Evolutionary conservation across 64 coral and sea anemone genomes (phyloP).

Genomic region (Orbicella faveolata): DNA sequence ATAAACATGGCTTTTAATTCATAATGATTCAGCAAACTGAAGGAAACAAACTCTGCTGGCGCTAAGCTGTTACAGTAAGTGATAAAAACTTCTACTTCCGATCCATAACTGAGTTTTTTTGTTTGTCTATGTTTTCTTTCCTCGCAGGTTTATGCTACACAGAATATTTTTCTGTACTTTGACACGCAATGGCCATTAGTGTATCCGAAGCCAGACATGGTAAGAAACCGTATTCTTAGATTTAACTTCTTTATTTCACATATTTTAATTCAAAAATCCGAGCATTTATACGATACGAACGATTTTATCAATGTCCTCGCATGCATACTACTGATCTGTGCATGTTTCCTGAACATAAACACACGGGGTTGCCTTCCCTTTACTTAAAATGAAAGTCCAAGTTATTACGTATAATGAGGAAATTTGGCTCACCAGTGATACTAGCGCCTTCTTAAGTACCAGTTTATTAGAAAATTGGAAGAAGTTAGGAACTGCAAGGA

Average conservation of each 20-base stretch:
- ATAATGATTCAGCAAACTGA: slow-evolving; percentile 15
- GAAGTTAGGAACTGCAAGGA: no score
- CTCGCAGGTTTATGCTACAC: slow-evolving; percentile 67
- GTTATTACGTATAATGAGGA: no score
- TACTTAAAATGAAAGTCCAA: no score
- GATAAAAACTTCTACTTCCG: not conserved
- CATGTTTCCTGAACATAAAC: no score
- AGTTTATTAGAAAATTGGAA: no score
- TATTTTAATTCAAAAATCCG: not conserved
- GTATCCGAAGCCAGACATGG: slow-evolving; percentile 72
- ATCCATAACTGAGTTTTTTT: slow-evolving; percentile 2
- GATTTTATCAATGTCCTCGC: no score
- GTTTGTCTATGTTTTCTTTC: not conserved
- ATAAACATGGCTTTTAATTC: no score
- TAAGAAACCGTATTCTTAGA: slow-evolving; percentile 44
- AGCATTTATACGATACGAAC: no score
- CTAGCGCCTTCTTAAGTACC: no score
- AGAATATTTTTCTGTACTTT: slow-evolving; percentile 90
- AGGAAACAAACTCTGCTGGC: not conserved
- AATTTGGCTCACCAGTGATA: no score
- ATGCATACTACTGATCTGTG: no score
- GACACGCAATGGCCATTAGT: slow-evolving; percentile 77
- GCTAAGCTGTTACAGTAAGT: not conserved
- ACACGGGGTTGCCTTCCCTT: no score
- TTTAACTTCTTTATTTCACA: not conserved